Percentiles rank a stretch among this genome's conserved stretches.
phyloP scores from a whole-genome alignment of 1,140 invertebrate genomes.

The Drosophila prosaltans region DNA sequence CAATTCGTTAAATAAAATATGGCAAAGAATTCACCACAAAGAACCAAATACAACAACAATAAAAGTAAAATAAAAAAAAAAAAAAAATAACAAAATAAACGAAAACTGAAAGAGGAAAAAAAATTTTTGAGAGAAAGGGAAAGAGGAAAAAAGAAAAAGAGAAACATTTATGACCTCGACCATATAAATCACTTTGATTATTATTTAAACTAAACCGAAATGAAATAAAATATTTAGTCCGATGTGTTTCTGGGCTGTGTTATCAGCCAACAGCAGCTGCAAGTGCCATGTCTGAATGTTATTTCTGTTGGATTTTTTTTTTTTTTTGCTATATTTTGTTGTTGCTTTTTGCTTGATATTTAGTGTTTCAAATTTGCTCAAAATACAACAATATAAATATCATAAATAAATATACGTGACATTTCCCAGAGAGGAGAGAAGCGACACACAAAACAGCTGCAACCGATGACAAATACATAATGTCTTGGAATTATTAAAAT shows the following conservation, averaged over 20 bases:
- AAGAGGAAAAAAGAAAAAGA: constrained; percentile 20
- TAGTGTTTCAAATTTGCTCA: constrained; percentile 50
- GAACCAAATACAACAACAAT: not conserved
- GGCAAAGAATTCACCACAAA: constrained; percentile 37
- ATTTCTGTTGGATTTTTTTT: constrained; percentile 40
- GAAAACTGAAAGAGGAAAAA: constrained; percentile 21
- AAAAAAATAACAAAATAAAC: constrained; percentile 13
- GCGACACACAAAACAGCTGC: constrained; percentile 64
- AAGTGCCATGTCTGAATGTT: constrained; percentile 51
- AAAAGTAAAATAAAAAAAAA: not conserved
- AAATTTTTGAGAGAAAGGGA: not conserved
- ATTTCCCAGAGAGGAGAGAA: constrained; percentile 38
- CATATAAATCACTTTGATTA: constrained; percentile 77
- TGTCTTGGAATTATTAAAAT: constrained; percentile 41
- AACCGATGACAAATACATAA: constrained; percentile 44
- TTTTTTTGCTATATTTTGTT: constrained; percentile 30
- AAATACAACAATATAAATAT: constrained; percentile 54
- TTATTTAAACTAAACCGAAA: constrained; percentile 63
- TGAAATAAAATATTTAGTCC: constrained; percentile 50
- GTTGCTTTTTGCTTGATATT: constrained; percentile 31
- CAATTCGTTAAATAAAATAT: constrained; percentile 51
- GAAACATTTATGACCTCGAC: constrained; percentile 65
- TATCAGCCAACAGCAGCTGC: constrained; percentile 63
- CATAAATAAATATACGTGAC: constrained; percentile 63
- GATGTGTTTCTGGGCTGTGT: constrained; percentile 24